Evolutionary conservation across 2,113 vertebrate species (phyloP), one percentile per base, ranked within the genome.

Genomic region (Brachypteracias leptosomus): DNA sequence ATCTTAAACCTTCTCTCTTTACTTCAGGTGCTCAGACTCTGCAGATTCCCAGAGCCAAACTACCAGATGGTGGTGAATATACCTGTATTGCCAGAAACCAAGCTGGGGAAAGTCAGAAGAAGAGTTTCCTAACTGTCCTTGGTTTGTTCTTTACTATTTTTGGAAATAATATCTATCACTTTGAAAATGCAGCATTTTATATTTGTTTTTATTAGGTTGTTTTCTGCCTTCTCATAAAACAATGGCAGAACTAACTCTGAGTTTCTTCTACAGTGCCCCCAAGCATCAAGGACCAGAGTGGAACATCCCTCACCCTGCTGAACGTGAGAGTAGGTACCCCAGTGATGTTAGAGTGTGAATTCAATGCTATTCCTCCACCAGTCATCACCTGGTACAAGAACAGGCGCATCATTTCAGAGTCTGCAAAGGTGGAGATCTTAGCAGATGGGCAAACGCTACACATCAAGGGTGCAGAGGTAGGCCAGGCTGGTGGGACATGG

Each of bases 311-410:
- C 25, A 97, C 98, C 5, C 97, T 97, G 88, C 95, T 99, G 81
- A 99, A 97, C 2, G 98, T 99, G 49, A 98, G 98, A 8, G 97
- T 98, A 62, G 99, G 98, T 13, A 96, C 96, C 59, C 95, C 98
- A 0, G 98, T 98, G 42, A 98, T 90, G 2, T 79, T 99, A 90
- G 98, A 98, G 81, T 99, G 99, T 16, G 98, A 99, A 89, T 99
- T 99, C 17, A 99, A 99, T 3, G 99, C 99, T 36, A 98, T 99
- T 21, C 99, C 99, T 9, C 98, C 99, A 62, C 99, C 99, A 1
- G 97, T 98, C 82, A 93, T 99, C 98, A 98, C 98, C 88, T 99
- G 99, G 99, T 99, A 99, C 97, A 99, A 99, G 98, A 99, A 99
- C 42, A 98, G 99, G 62, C 97, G 94, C 68, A 44, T 94, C 67